Base-by-base conservation (phyloP, 1,140 invertebrate species). In the Zaprionus taronus region DNA sequence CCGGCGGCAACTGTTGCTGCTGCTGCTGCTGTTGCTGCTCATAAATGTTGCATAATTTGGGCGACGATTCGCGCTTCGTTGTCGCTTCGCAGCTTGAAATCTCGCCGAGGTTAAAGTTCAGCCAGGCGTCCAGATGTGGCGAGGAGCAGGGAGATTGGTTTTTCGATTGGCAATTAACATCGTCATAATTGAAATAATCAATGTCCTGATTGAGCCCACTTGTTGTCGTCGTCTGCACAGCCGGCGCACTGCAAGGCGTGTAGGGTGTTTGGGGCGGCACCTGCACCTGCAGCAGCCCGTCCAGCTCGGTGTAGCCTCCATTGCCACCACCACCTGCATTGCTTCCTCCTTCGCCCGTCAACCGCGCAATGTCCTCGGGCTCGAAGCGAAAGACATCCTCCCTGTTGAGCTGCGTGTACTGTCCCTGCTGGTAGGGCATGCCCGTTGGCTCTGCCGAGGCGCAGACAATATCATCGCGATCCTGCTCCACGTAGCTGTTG, bases 141-240 rank as follows among this genome's bases (percentile, higher is more conserved):
- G 92, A 93, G 26, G 92, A 92, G 71, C 92, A 93, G 5, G 92
- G 92, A 24, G 92, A 93, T 77, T 93, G 92, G 67, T 92, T 91
- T 83, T 93, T 93, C 49, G 92, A 93, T 78, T 93, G 92, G 62
- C 92, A 93, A 87, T 93, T 93, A 63, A 92, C 90, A 74, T 93
- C 92, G 64, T 93, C 80, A 79, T 92, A 93, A 86, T 93, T 93
- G 71, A 92, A 92, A 65, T 93, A 93, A 77, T 93, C 92, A 72
- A 80, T 89, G 71, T 93, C 91, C 56, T 92, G 69, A 74, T 92
- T 91, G 47, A 89, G 71, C 12, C 34, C 31, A 36, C 31, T 34
- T 64, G 15, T 56, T 83, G 80, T 9, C 31, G 9, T 34, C 15
- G 22, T 47, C 44, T 79, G 11, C 47, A 51, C 47, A 5, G 47